These are phyloP conservation scores for Microdon myrmicae DNA, from an alignment of 2,888 invertebrate genomes.

Conservation along the genomic window DNA sequence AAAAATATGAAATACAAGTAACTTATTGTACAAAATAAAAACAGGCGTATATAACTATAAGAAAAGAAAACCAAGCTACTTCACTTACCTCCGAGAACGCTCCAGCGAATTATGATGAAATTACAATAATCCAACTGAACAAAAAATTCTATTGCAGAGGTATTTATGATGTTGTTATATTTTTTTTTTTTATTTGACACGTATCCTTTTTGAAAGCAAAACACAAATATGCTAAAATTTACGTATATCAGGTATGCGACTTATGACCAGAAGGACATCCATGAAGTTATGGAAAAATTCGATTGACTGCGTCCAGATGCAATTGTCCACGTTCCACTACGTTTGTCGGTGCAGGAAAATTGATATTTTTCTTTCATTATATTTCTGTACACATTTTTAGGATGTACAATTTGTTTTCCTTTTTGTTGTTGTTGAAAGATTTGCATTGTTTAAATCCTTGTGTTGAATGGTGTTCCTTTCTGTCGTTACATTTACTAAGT, in stretches of 20 bases:
- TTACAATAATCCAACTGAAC: conserved; percentile 25
- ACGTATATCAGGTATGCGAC: conserved; percentile 53
- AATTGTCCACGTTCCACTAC: conserved; percentile 16
- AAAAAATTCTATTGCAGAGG: too few species aligned
- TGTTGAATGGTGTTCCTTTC: conserved; percentile 47
- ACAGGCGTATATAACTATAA: too few species aligned
- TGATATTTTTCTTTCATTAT: conserved; percentile 14
- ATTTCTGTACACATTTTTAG: conserved; percentile 16
- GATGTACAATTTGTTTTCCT: conserved; percentile 17
- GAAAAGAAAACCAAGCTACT: too few species aligned
- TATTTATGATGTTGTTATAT: background rate
- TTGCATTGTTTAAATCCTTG: conserved; percentile 37
- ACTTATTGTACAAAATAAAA: too few species aligned
- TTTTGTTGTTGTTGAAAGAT: conserved; percentile 12
- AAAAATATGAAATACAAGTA: too few species aligned
- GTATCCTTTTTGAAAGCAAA: too few species aligned
- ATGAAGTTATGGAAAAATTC: conserved; percentile 11
- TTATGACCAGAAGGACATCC: conserved; percentile 20
- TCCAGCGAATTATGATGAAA: conserved; percentile 15
- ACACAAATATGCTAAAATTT: conserved; percentile 33
- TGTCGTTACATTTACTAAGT: conserved; percentile 13
- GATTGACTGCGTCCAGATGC: conserved; percentile 29
- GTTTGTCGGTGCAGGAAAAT: conserved; percentile 12
- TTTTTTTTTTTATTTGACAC: conserved; percentile 1
- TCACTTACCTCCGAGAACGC: conserved; percentile 34